These are phyloP conservation scores for Mesitornis unicolor DNA, from an alignment of 2,113 vertebrate genomes.

Conservation along the genomic window DNA sequence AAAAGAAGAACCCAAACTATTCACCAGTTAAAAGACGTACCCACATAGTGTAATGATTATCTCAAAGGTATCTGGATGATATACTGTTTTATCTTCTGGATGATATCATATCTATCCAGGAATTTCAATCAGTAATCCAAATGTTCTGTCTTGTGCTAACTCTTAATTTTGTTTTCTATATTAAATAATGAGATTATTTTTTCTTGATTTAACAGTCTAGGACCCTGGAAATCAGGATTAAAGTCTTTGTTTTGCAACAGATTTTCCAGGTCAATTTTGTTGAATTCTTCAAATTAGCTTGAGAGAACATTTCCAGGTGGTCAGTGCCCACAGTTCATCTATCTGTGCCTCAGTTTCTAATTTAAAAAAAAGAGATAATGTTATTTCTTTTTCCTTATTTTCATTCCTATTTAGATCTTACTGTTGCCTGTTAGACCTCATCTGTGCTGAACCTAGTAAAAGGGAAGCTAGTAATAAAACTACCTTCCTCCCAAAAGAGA, in stretches of 20 bases:
- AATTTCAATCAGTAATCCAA: background rate
- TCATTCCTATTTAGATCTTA: background rate
- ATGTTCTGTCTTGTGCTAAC: background rate
- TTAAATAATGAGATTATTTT: background rate
- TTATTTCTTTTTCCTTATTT: background rate
- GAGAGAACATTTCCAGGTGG: background rate
- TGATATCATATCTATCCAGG: background rate
- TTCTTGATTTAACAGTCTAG: background rate
- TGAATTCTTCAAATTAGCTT: background rate
- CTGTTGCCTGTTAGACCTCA: background rate
- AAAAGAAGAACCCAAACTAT: background rate
- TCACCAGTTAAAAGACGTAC: background rate
- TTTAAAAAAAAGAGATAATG: background rate
- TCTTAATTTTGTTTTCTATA: background rate
- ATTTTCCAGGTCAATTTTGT: background rate
- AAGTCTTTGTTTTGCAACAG: background rate
- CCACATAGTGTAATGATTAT: background rate
- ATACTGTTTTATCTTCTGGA: background rate
- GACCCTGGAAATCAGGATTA: background rate
- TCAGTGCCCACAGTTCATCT: background rate
- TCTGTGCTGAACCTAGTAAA: background rate
- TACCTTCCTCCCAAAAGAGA: background rate
- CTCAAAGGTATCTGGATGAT: background rate
- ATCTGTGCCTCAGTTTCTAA: background rate
- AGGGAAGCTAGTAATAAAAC: background rate